phyloP scores from a whole-genome alignment of 2,113 vertebrate genomes.

The Manacus vitellinus region DNA sequence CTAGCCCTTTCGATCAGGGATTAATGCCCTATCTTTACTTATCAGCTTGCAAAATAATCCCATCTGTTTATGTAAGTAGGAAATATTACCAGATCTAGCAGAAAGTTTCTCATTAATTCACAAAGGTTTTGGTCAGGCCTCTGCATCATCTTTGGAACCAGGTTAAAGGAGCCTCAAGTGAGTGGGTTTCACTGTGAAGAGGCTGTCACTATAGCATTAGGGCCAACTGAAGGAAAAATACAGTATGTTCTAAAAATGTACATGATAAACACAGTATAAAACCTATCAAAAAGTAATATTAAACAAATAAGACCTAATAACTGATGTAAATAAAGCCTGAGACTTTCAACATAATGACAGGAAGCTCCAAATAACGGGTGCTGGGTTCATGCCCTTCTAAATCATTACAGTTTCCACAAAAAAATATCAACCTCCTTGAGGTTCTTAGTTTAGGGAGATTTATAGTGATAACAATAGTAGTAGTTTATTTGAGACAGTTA shows the following conservation, averaged over 20 bases:
- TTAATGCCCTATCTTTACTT: background rate
- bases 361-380: constrained; percentile 21
- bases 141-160: background rate
- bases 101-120: background rate
- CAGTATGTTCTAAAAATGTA: background rate
- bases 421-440: constrained; percentile 9
- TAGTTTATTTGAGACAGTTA: constrained; percentile 63
- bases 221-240: background rate
- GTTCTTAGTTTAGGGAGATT: background rate
- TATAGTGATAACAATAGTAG: constrained; percentile 53
- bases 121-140: background rate
- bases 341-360: background rate
- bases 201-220: background rate
- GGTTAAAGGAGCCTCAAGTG: background rate
- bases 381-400: constrained; percentile 3
- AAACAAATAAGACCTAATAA: constrained; percentile 19
- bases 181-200: background rate
- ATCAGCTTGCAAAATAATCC: background rate
- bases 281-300: constrained; percentile 1
- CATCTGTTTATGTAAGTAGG: background rate
- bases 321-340: background rate
- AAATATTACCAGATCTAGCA: background rate
- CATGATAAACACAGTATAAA: background rate
- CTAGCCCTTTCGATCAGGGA: background rate
- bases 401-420: constrained; percentile 14